Percentiles rank a stretch among this genome's conserved stretches.
These are phyloP conservation scores for Scaptomyza hsui DNA, from an alignment of 1,140 invertebrate species.

Conservation along the genomic window DNA sequence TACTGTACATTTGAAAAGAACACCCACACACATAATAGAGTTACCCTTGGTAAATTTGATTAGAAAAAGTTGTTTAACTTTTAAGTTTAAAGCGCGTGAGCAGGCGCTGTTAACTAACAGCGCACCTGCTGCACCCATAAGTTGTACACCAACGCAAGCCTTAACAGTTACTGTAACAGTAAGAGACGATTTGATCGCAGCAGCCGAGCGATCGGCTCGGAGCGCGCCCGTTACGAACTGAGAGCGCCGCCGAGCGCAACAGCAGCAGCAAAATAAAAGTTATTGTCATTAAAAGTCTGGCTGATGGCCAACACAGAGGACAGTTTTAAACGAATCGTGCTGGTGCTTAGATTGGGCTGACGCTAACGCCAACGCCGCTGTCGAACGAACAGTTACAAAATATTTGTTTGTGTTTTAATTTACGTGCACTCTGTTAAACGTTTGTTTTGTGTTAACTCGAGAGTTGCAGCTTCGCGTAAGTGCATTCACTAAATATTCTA, in stretches of 20 bases:
- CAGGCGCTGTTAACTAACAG: slow-evolving; percentile 41
- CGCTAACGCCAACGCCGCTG: slow-evolving; percentile 8
- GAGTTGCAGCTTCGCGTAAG: slow-evolving; percentile 22
- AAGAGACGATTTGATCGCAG: slow-evolving; percentile 36
- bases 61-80: background rate
- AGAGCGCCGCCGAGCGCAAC: slow-evolving; percentile 36
- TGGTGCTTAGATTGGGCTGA: slow-evolving; percentile 44
- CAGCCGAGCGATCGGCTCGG: slow-evolving; percentile 26
- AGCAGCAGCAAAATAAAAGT: slow-evolving; percentile 40
- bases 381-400: slow-evolving; percentile 30
- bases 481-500: slow-evolving; percentile 23
- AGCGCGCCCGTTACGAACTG: slow-evolving; percentile 30
- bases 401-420: slow-evolving; percentile 24
- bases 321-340: slow-evolving; percentile 70
- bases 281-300: slow-evolving; percentile 50
- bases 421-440: slow-evolving; percentile 14
- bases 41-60: background rate
- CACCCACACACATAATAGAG: too few species aligned
- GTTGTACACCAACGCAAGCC: slow-evolving; percentile 1
- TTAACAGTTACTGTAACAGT: slow-evolving; percentile 33
- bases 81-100: slow-evolving; percentile 6
- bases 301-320: slow-evolving; percentile 67
- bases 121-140: slow-evolving; percentile 37
- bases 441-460: background rate
- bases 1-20: too few species aligned